phyloP scores from a whole-genome alignment of 2,113 vertebrate species.

The Micromys minutus region DNA sequence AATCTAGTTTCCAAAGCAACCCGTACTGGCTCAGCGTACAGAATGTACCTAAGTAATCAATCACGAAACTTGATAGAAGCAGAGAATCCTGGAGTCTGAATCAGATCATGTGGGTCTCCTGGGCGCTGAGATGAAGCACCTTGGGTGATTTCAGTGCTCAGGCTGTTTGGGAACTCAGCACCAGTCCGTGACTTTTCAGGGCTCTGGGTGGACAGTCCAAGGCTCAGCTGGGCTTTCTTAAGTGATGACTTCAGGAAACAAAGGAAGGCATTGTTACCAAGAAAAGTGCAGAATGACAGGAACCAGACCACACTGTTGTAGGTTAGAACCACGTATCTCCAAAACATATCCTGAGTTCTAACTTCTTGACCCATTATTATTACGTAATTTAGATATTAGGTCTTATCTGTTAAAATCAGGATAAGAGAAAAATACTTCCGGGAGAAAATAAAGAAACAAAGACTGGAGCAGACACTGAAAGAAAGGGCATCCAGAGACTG shows the following conservation, averaged over 20 bases:
- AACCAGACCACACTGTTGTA: not conserved
- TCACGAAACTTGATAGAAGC: not conserved
- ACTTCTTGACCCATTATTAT: not conserved
- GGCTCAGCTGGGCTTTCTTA: not conserved
- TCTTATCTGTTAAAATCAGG: not conserved
- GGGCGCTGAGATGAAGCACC: not conserved
- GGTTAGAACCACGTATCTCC: not conserved
- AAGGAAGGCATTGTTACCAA: not conserved
- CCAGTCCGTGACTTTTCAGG: not conserved
- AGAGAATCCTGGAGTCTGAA: not conserved
- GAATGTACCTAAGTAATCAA: not conserved
- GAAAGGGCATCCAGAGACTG: too few species aligned
- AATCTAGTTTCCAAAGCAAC: slow-evolving; percentile 7
- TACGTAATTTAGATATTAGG: not conserved
- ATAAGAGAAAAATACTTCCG: too few species aligned
- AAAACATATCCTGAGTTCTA: not conserved
- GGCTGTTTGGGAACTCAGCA: not conserved
- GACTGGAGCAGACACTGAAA: too few species aligned
- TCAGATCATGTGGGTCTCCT: not conserved
- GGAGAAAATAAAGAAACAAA: too few species aligned
- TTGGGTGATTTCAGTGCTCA: not conserved
- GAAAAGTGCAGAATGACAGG: not conserved
- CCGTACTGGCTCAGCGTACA: not conserved
- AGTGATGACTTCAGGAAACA: not conserved
- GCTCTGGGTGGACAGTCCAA: not conserved